Conservation (phyloP, 2,888 invertebrate genomes). For the Ophraella communa region DNA sequence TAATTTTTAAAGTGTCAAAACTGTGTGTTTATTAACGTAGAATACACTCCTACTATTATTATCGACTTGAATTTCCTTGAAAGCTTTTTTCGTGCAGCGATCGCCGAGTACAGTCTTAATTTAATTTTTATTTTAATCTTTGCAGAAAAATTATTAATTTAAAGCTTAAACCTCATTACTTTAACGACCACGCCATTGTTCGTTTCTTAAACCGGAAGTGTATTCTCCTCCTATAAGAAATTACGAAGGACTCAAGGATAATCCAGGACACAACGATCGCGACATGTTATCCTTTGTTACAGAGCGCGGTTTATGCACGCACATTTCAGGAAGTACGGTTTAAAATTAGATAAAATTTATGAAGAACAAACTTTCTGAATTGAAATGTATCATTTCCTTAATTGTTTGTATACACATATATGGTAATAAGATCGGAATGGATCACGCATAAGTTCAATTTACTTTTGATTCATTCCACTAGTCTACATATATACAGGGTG, state of each 20-base stretch:
- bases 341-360: slow-evolving; percentile 17
- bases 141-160: slow-evolving; percentile 7
- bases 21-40: too few species aligned
- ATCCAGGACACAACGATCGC: slow-evolving; percentile 10
- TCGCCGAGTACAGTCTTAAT: too few species aligned
- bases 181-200: slow-evolving; percentile 6
- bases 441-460: background rate
- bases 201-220: slow-evolving; percentile 34
- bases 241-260: slow-evolving; percentile 33
- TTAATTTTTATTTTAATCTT: background rate
- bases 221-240: slow-evolving; percentile 39
- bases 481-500: background rate
- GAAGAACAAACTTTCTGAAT: slow-evolving; percentile 14
- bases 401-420: background rate
- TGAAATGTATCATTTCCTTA: background rate
- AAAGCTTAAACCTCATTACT: too few species aligned
- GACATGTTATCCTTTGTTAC: slow-evolving; percentile 23
- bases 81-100: too few species aligned
- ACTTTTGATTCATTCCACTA: background rate
- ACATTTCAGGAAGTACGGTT: slow-evolving; percentile 17
- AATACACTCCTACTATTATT: too few species aligned
- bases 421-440: background rate
- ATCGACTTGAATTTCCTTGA: too few species aligned
- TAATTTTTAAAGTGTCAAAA: too few species aligned
- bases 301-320: slow-evolving; percentile 14